Conservation (phyloP, 2,888 invertebrate genomes). For the Metellina segmentata region DNA sequence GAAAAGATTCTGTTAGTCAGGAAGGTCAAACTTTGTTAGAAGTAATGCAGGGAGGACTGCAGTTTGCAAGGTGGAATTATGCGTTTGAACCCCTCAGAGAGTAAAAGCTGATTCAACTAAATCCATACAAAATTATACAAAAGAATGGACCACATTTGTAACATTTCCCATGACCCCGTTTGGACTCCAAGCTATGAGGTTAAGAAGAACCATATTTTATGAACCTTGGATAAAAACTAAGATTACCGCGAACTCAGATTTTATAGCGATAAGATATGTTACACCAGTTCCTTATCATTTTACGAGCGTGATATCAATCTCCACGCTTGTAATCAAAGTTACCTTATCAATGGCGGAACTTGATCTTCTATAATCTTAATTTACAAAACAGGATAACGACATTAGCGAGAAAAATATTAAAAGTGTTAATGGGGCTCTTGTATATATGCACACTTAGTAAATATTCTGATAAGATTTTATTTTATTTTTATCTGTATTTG, state of each 20-base stretch:
- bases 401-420: not conserved
- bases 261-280: not conserved
- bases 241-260: not conserved
- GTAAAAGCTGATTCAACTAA: no score
- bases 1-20: no score
- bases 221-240: not conserved
- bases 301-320: not conserved
- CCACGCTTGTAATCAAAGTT: not conserved
- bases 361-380: not conserved
- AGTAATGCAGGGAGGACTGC: no score
- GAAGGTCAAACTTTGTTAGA: no score
- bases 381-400: not conserved
- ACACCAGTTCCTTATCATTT: not conserved
- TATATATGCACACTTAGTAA: not conserved
- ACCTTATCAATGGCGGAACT: not conserved
- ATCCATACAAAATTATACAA: no score
- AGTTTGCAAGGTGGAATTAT: no score
- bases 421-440: not conserved
- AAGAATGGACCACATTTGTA: no score
- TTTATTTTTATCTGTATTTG: not conserved
- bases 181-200: no score
- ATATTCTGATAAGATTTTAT: slow-evolving; percentile 9
- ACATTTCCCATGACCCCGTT: no score
- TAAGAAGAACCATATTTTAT: not conserved
- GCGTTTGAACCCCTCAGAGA: no score